A percentile compares a stretch with the other conserved stretches of the same genome.
These are phyloP conservation scores for Trachelus tabidus DNA, from an alignment of 2,888 invertebrate species.

Conservation along the genomic window DNA sequence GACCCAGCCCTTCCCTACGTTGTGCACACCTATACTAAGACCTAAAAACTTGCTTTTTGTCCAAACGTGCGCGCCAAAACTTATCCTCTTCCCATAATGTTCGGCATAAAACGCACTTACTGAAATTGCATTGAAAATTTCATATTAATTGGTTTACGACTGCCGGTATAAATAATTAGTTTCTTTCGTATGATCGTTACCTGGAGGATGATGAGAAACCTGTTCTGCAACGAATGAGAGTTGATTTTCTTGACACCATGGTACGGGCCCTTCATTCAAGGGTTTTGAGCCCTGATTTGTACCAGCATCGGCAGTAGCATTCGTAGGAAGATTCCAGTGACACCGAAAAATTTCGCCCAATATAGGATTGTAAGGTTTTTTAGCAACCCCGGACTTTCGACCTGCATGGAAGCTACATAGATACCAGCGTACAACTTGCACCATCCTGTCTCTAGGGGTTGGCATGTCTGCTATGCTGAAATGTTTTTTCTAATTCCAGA, in stretches of 20 bases:
- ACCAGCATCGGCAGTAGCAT: constrained; percentile 36
- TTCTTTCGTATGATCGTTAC: constrained; percentile 64
- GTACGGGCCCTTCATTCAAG: constrained; percentile 86
- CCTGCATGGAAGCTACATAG: constrained; percentile 99
- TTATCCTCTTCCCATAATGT: constrained; percentile 89
- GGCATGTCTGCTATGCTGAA: constrained; percentile 88
- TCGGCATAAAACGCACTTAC: constrained; percentile 99
- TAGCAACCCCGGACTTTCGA: constrained; percentile 95
- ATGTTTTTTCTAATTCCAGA: constrained; percentile 15
- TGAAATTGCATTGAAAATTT: constrained; percentile 56
- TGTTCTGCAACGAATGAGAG: constrained; percentile 97
- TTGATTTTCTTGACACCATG: constrained; percentile 90
- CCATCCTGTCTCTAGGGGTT: constrained; percentile 89
- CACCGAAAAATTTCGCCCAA: constrained; percentile 96
- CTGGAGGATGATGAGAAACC: constrained; percentile 99
- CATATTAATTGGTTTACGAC: neutral
- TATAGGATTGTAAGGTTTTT: constrained; percentile 99
- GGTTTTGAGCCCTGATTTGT: constrained; percentile 31
- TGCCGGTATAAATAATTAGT: neutral
- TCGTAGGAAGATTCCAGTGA: constrained; percentile 79
- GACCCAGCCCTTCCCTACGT: constrained; percentile 95
- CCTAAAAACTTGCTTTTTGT: constrained; percentile 99
- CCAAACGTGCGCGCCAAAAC: constrained; percentile 96
- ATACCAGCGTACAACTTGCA: constrained; percentile 97
- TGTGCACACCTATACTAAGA: constrained; percentile 96